Base-by-base conservation (phyloP, 2,113 vertebrate genomes). In the Haemorhous mexicanus region DNA sequence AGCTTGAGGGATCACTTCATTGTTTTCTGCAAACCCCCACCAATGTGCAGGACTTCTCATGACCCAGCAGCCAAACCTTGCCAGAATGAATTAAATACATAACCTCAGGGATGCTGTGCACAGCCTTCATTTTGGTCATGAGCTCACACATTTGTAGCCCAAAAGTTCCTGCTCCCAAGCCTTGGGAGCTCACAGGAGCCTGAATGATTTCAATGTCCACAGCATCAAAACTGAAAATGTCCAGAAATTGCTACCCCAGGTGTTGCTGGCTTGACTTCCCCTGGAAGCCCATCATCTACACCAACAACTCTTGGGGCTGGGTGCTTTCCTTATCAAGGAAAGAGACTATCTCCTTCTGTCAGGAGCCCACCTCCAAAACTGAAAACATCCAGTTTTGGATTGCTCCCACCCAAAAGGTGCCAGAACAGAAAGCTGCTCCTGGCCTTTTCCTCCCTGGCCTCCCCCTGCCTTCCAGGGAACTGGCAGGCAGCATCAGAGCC, bases 271-370 rank as follows among this genome's bases (percentile, higher is more conserved):
- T 16, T 63, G 28, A 9, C 15, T 55, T 70, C 56, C 52, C 44
- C 72, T 70, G 74, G 47, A 24, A 41, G 28, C 4, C 15, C n/a
- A 46, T 30, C 28, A n/a, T n/a, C n/a, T 78, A 23, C 55, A 39
- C 19, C 64, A 30, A 19, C 74, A 62, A 0, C 41, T 7, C 23
- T 13, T 13, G 64, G 39, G 41, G 41, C 12, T 18, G 3, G 39
- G n/a, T 47, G 64, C n/a, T 55, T 6, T 47, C n/a, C 74, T 47
- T 8, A 9, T 19, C n/a, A 63, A 47, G 41, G 16, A 47, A 21
- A n/a, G 30, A 5, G 6, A 1, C 3, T 14, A 0, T 17, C 9
- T 3, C 20, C 23, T n/a, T 3, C 1, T 63, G 4, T 63, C n/a
- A 70, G 66, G 33, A 61, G 15, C 28, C 17, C 27, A 37, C 5